Percentiles rank a stretch among this genome's conserved stretches.
Evolutionary conservation across 2,888 invertebrate genomes (phyloP).

Genomic region (Venusia cambrica): DNA sequence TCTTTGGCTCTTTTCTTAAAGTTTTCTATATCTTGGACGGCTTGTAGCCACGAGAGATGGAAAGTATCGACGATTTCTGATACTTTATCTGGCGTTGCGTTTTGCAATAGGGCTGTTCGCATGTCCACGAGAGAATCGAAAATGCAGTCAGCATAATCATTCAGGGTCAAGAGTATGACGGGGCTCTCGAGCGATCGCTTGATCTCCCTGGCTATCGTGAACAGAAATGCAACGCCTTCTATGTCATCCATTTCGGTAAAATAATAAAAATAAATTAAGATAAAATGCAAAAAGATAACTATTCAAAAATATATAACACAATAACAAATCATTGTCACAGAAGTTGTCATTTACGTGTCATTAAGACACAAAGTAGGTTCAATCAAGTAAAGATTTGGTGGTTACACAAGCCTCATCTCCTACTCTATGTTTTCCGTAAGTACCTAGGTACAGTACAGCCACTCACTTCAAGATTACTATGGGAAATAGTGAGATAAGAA

Average conservation of each 20-base stretch:
- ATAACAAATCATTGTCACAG: not conserved
- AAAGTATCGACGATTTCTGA: conserved; percentile 33
- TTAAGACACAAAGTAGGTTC: too few species aligned
- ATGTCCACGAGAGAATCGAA: conserved; percentile 32
- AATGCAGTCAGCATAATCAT: conserved; percentile 38
- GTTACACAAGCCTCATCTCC: too few species aligned
- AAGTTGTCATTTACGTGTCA: too few species aligned
- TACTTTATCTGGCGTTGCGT: conserved; percentile 21
- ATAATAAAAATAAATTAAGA: conserved; percentile 18
- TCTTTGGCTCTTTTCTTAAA: conserved; percentile 35
- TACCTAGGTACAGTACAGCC: too few species aligned
- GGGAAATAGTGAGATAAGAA: too few species aligned
- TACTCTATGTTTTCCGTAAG: too few species aligned
- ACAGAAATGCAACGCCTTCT: conserved; percentile 30
- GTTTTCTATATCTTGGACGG: conserved; percentile 38
- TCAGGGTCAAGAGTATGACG: conserved; percentile 42
- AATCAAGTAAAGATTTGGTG: too few species aligned
- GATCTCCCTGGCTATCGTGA: conserved; percentile 39
- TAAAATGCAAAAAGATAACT: conserved; percentile 5
- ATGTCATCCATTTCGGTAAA: conserved; percentile 34
- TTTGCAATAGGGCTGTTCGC: conserved; percentile 26
- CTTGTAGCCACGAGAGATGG: conserved; percentile 43
- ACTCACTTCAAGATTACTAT: too few species aligned
- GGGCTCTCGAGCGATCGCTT: conserved; percentile 42
- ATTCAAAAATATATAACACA: conserved; percentile 4